Base-by-base conservation (phyloP, 1,140 invertebrate species). In the Aleiodes sp. region DNA sequence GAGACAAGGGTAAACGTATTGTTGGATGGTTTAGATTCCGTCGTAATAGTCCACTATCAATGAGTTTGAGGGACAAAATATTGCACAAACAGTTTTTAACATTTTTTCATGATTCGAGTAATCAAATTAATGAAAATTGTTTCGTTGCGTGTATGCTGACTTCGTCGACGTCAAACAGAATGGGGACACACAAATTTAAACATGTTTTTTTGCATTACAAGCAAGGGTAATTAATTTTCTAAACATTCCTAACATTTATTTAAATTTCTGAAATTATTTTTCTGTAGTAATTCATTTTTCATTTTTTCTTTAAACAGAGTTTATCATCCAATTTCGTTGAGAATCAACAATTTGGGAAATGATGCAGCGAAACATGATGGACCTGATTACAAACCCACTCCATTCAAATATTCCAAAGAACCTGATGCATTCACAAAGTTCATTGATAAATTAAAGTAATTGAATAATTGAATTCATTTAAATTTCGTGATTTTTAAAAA, bases 11-110 rank as follows among this genome's bases (percentile, higher is more conserved):
- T 37, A 84, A 85, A 73, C 86, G 88, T 74, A 84, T 91, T 35
- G 87, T 91, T 9, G 90, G 90, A 16, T 91, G 91, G 90, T 91
- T 89, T 76, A 87, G 86, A 72, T 90, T 89, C 73, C 84, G 89
- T 63, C 80, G 85, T 71, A 87, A 88, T 62, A 82, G 79, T 37
- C 79, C 77, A 28, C 80, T 90, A 8, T 81, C 80, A 46, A 86
- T 84, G 4, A 88, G 88, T 2, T 79, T 90, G 35, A 78, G 88
- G 52, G 90, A 90, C 65, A 89, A 86, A 77, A 75, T 88, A 67
- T 79, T 91, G 68, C 88, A 90, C 35, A 89, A 87, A 80, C 85
- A 88, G 43, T 80, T 91, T 57, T 85, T 87, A 35, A 86, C 87
- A 21, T 84, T 87, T 64, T 89, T 90, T 78, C 26, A 19, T 10